phyloP scores from a whole-genome alignment of 2,797 vertebrate genomes.

The Apodemus agrarius region DNA sequence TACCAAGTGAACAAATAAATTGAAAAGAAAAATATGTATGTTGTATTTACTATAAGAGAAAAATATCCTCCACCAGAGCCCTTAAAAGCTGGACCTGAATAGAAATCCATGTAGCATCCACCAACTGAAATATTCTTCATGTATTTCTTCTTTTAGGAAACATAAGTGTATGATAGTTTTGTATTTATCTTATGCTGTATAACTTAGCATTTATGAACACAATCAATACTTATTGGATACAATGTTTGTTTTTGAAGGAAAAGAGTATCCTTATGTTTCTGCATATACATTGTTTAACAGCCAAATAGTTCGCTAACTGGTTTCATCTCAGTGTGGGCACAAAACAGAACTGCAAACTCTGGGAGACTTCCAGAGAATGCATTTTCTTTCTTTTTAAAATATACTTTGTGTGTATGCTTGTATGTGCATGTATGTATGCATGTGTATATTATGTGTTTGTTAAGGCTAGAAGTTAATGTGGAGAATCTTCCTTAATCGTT shows the following conservation, averaged over 20 bases:
- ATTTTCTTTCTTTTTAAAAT: neutral
- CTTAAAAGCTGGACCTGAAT: neutral
- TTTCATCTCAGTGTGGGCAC: neutral
- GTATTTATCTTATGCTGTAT: neutral
- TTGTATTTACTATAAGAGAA: neutral
- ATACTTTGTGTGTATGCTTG: neutral
- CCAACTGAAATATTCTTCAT: neutral
- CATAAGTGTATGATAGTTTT: neutral
- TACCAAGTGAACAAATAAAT: constrained; percentile 36
- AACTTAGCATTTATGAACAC: neutral
- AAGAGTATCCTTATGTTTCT: neutral
- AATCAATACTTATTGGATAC: constrained; percentile 30
- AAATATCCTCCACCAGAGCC: rapidly evolving
- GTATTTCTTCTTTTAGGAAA: constrained; percentile 7
- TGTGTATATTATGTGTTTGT: neutral
- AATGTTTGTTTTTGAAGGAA: constrained; percentile 26
- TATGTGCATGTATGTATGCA: neutral
- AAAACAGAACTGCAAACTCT: neutral
- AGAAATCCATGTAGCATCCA: neutral
- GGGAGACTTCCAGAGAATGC: neutral
- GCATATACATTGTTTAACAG: constrained; percentile 8
- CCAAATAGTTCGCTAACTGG: neutral
- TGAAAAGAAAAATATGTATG: neutral
- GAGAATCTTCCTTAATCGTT: neutral
- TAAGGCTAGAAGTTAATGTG: neutral